phyloP scores from a whole-genome alignment of 2,797 vertebrate genomes.

The Xiphophorus birchmanni region DNA sequence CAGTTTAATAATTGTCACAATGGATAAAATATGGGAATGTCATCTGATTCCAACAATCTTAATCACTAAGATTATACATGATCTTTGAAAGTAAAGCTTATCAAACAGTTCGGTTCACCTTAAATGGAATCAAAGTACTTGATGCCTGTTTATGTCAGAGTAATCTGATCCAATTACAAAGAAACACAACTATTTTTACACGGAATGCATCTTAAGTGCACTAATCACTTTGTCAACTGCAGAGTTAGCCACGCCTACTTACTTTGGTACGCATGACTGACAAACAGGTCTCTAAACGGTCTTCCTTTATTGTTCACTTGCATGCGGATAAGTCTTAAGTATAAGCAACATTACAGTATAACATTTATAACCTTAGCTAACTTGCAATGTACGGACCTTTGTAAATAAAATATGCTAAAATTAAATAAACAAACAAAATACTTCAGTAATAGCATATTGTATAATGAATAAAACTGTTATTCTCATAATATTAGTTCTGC shows the following conservation, averaged over 20 bases:
- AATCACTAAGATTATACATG: slow-evolving; percentile 3
- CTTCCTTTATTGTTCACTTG: no score
- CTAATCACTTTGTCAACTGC: not conserved
- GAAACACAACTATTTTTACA: not conserved
- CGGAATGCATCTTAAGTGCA: not conserved
- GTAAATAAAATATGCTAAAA: not conserved
- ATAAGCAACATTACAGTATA: no score
- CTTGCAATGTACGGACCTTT: not conserved
- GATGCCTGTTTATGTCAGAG: not conserved
- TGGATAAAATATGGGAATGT: not conserved
- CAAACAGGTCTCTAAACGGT: no score
- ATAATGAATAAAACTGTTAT: not conserved
- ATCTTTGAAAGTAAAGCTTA: not conserved
- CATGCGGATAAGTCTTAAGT: no score
- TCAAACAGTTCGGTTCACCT: not conserved
- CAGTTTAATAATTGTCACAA: no score
- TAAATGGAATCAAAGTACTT: not conserved
- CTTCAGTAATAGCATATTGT: not conserved
- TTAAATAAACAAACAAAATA: not conserved
- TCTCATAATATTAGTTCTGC: not conserved
- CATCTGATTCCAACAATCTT: not conserved
- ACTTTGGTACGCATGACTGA: not conserved
- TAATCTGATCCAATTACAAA: not conserved
- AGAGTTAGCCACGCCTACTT: not conserved
- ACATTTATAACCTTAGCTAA: no score